A percentile compares a stretch with the other conserved stretches of the same genome.
phyloP scores from a whole-genome alignment of 2,888 invertebrate species.

The Heterodera filipjevi region DNA sequence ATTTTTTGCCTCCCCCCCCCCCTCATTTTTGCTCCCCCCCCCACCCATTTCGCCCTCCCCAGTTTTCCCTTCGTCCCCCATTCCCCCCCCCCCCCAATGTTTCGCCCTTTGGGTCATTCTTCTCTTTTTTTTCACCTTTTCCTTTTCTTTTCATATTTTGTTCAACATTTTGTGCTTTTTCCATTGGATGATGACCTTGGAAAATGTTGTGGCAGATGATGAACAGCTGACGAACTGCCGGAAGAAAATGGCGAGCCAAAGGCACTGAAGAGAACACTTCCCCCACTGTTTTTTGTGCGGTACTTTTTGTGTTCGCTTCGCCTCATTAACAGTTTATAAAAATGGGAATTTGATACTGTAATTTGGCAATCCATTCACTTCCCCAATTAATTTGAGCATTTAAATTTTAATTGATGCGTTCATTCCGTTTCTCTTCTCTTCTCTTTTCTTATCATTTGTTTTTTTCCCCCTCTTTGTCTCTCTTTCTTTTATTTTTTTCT shows the following conservation, averaged over 20 bases:
- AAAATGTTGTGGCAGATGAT: neutral
- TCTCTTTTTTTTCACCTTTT: neutral
- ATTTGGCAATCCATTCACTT: too few species aligned
- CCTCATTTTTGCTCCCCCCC: too few species aligned
- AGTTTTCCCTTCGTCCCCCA: too few species aligned
- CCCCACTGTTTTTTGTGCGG: too few species aligned
- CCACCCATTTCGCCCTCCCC: too few species aligned
- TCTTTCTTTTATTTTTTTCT: neutral
- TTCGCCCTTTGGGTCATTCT: neutral
- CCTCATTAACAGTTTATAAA: too few species aligned
- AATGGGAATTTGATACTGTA: too few species aligned
- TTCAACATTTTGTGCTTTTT: neutral
- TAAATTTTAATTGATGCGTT: too few species aligned
- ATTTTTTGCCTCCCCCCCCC: too few species aligned
- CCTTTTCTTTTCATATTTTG: neutral
- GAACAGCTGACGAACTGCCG: neutral
- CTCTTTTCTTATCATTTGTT: neutral
- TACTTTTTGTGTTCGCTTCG: too few species aligned
- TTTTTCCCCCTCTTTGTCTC: neutral
- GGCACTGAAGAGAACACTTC: neutral
- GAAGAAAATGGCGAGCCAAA: neutral
- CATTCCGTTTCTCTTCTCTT: neutral
- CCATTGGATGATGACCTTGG: neutral
- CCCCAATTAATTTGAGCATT: too few species aligned
- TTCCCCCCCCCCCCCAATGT: neutral